Evolutionary conservation across 2,797 vertebrate genomes (phyloP).

Genomic region (Hydrophis major): DNA sequence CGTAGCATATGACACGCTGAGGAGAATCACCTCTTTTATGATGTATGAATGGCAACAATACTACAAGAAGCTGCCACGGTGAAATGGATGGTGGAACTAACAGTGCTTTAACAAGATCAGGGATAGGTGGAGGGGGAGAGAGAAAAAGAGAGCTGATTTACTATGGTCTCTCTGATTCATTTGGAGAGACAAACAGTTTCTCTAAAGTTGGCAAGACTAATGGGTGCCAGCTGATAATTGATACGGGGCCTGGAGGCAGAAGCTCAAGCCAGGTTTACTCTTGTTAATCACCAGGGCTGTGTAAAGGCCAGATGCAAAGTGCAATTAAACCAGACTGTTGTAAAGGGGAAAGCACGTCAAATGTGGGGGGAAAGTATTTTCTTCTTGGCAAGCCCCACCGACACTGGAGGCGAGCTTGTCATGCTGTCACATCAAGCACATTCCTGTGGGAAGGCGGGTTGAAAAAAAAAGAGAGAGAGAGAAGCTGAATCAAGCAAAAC

Average conservation of each 20-base stretch:
- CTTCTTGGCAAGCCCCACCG: slow-evolving; percentile 55
- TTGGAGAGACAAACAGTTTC: slow-evolving; percentile 67
- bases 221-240: slow-evolving; percentile 75
- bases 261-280: slow-evolving; percentile 67
- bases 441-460: slow-evolving; percentile 1
- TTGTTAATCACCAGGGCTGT: slow-evolving; percentile 57
- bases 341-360: slow-evolving; percentile 59
- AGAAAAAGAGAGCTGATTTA: slow-evolving; percentile 36
- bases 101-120: slow-evolving; percentile 1
- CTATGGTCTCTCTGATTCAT: slow-evolving; percentile 59
- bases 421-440: slow-evolving; percentile 5
- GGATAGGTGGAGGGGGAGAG: not conserved
- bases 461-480: not conserved
- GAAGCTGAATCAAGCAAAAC: slow-evolving; percentile 39
- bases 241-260: slow-evolving; percentile 65
- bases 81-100: slow-evolving; percentile 52
- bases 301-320: slow-evolving; percentile 47
- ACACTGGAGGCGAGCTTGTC: slow-evolving; percentile 50
- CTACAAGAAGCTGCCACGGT: slow-evolving; percentile 48
- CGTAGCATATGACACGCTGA: not conserved
- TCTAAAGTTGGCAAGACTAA: slow-evolving; percentile 73
- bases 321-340: slow-evolving; percentile 56
- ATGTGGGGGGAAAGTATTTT: slow-evolving; percentile 52
- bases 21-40: not conserved
- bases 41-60: slow-evolving; percentile 15